These are phyloP conservation scores for Cheilosia soror DNA, from an alignment of 2,888 invertebrate genomes.

Conservation along the genomic window DNA sequence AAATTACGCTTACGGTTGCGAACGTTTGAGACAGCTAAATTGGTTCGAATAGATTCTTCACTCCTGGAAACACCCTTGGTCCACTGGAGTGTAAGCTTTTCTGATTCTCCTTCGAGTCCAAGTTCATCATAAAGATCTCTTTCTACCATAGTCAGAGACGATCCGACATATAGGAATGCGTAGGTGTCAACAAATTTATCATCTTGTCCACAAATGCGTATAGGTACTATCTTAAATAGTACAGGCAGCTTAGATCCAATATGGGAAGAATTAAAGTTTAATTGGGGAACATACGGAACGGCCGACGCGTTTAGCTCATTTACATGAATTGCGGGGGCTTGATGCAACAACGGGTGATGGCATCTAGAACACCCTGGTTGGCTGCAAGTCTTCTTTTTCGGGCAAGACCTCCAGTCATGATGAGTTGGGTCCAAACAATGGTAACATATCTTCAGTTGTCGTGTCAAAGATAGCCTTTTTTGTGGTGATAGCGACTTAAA, in stretches of 20 bases:
- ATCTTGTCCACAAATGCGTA: conserved; percentile 12
- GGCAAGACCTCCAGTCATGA: conserved; percentile 25
- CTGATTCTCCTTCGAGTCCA: conserved; percentile 8
- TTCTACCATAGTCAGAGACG: conserved; percentile 38
- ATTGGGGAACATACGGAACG: conserved; percentile 1
- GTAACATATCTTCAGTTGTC: not conserved
- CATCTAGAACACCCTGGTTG: not conserved
- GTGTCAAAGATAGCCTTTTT: conserved; percentile 5
- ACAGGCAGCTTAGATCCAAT: conserved; percentile 1
- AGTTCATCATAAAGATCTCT: conserved; percentile 44
- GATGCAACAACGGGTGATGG: conserved; percentile 31
- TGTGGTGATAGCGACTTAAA: conserved; percentile 9
- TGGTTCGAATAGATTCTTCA: conserved; percentile 26
- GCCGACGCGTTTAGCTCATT: conserved; percentile 3
- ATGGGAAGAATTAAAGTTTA: conserved; percentile 5
- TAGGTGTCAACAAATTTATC: conserved; percentile 15
- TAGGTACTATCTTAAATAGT: conserved; percentile 22
- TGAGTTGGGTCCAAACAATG: conserved; percentile 4
- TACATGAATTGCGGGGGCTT: not conserved
- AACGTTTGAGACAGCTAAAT: not conserved
- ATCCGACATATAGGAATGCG: conserved; percentile 25
- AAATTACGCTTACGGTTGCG: conserved; percentile 6
- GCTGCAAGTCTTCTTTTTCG: not conserved
- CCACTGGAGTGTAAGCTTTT: conserved; percentile 29
- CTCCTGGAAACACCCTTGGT: conserved; percentile 37